Evolutionary conservation across 2,113 vertebrate genomes (phyloP).

Genomic region (Otocyon megalotis): DNA sequence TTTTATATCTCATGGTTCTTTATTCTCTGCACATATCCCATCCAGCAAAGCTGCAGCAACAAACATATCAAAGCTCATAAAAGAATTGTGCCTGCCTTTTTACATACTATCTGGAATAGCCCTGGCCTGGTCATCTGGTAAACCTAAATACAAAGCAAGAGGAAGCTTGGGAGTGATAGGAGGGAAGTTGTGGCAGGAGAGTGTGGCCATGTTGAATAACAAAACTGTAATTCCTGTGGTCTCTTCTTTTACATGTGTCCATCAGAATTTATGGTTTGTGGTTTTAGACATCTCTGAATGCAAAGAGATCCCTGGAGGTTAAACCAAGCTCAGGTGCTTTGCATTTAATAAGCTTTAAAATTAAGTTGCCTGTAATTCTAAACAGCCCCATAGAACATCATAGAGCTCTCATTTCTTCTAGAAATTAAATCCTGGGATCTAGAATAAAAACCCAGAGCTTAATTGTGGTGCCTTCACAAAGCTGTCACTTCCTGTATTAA

Average conservation of each 20-base stretch:
- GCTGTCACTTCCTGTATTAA: constrained; percentile 71
- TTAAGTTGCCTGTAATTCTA: constrained; percentile 66
- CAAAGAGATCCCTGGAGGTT: constrained; percentile 64
- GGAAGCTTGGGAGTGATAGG: neutral
- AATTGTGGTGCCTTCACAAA: constrained; percentile 59
- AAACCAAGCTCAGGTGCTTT: constrained; percentile 54
- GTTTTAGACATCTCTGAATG: constrained; percentile 69
- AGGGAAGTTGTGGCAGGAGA: neutral
- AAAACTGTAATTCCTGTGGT: constrained; percentile 14
- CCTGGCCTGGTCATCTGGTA: neutral
- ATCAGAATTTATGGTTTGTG: constrained; percentile 56
- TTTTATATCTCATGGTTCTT: neutral
- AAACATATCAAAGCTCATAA: neutral
- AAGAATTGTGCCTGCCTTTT: neutral
- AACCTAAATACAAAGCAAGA: neutral
- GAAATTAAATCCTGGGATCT: constrained; percentile 77
- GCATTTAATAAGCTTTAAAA: constrained; percentile 54
- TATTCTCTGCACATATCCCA: neutral
- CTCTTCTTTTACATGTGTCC: constrained; percentile 9
- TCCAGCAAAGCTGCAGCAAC: neutral
- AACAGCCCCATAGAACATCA: constrained; percentile 38
- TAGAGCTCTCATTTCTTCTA: constrained; percentile 67
- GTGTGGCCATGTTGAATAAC: neutral
- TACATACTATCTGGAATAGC: neutral
- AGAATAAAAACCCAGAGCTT: constrained; percentile 72